These are phyloP conservation scores for Petrocephalus sullivani DNA, from an alignment of 2,797 vertebrate genomes.

Conservation along the genomic window DNA sequence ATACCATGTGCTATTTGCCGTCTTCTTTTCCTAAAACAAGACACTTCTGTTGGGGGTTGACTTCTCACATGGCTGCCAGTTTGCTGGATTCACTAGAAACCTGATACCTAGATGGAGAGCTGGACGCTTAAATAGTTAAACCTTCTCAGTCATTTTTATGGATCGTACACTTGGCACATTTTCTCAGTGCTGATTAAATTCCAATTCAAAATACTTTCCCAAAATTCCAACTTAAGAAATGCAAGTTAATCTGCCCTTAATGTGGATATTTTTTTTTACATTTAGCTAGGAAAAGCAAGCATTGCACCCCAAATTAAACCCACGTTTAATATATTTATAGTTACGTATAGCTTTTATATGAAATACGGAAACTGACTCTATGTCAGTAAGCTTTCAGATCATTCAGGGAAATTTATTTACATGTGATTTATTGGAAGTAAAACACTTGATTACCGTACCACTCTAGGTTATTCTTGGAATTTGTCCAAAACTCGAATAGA, in stretches of 20 bases:
- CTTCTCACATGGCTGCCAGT: neutral
- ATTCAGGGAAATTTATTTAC: slow-evolving; percentile 1
- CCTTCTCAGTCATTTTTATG: neutral
- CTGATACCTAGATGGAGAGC: neutral
- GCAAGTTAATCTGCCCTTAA: neutral
- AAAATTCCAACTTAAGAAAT: neutral
- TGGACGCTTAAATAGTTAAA: neutral
- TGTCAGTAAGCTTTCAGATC: too few relatives aligned
- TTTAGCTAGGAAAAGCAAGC: neutral
- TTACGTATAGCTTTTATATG: neutral
- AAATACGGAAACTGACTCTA: neutral
- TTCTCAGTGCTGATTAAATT: neutral
- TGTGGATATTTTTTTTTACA: neutral
- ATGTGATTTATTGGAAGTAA: neutral
- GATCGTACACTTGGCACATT: neutral
- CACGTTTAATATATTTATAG: neutral
- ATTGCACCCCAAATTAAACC: neutral
- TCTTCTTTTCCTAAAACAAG: neutral
- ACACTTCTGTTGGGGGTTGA: neutral
- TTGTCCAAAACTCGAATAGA: neutral
- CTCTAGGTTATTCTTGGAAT: neutral
- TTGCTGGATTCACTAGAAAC: neutral
- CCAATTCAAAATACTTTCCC: neutral
- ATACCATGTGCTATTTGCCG: neutral
- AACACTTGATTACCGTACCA: neutral